Conservation (phyloP, 1,140 invertebrate species). For the Grapholita molesta region DNA sequence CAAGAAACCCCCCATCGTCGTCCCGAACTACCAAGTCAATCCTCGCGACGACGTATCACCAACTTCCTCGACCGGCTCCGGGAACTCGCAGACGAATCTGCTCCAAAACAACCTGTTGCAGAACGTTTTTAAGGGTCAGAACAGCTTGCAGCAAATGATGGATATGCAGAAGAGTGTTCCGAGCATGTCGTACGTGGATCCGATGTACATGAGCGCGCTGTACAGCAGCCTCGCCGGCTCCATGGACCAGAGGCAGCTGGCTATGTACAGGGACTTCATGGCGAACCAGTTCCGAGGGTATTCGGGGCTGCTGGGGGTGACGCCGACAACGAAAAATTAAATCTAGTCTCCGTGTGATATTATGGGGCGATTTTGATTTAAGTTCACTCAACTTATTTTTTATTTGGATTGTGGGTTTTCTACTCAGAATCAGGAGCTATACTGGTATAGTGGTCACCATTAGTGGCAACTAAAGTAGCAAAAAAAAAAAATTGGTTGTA, state of each 20-base stretch:
- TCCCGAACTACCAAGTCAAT: conserved; percentile 54
- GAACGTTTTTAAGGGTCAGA: conserved; percentile 40
- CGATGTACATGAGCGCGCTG: conserved; percentile 64
- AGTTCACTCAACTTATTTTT: too few species aligned
- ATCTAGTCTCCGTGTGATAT: conserved; percentile 44
- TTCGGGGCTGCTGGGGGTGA: conserved; percentile 41
- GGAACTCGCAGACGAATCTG: conserved; percentile 31
- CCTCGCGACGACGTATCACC: conserved; percentile 44
- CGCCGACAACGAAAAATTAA: conserved; percentile 68
- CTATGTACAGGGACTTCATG: conserved; percentile 57
- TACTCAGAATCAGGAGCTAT: too few species aligned
- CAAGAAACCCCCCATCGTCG: conserved; percentile 45
- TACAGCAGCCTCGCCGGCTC: conserved; percentile 56
- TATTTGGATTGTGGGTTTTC: too few species aligned
- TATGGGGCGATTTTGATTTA: neutral
- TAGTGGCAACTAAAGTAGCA: too few species aligned
- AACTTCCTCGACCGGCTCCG: conserved; percentile 34
- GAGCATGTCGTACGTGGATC: conserved; percentile 51
- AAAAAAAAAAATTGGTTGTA: too few species aligned
- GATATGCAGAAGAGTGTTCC: conserved; percentile 50
- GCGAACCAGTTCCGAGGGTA: conserved; percentile 52
- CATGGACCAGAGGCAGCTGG: conserved; percentile 55
- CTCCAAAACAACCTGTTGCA: conserved; percentile 31
- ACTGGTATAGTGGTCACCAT: too few species aligned
- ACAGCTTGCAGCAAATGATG: conserved; percentile 44